A percentile compares a stretch with the other conserved stretches of the same genome.
Conservation (phyloP, 1,140 invertebrate species). For the Tribolium madens region DNA sequence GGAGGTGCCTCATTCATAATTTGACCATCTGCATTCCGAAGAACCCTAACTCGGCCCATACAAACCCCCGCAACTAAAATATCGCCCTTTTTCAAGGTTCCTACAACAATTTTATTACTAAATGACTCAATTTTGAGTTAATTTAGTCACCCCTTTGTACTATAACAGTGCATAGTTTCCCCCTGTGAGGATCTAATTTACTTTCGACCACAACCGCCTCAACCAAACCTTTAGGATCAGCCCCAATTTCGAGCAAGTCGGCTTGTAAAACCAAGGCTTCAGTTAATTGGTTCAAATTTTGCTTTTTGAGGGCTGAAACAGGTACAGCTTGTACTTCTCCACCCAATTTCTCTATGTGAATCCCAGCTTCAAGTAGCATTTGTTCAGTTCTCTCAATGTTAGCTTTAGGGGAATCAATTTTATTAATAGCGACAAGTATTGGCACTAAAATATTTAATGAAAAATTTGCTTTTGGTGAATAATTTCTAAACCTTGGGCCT, state of each 20-base stretch:
- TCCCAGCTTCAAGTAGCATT: slow-evolving; percentile 80
- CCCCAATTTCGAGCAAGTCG: slow-evolving; percentile 88
- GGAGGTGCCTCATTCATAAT: slow-evolving; percentile 78
- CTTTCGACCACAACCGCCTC: slow-evolving; percentile 95
- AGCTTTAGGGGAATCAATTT: slow-evolving; percentile 93
- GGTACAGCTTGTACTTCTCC: slow-evolving; percentile 93
- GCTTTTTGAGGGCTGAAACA: slow-evolving; percentile 90
- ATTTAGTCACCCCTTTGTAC: slow-evolving; percentile 78
- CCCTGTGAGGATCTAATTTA: slow-evolving; percentile 77
- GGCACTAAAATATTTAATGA: slow-evolving; percentile 78
- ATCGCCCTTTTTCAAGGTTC: slow-evolving; percentile 86
- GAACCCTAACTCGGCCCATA: slow-evolving; percentile 87
- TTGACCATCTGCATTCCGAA: slow-evolving; percentile 85
- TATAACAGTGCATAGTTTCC: slow-evolving; percentile 89
- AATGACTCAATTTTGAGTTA: background rate
- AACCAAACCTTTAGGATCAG: slow-evolving; percentile 84
- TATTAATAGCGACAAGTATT: slow-evolving; percentile 98
- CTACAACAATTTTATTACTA: slow-evolving; percentile 34
- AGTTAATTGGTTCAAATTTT: slow-evolving; percentile 82
- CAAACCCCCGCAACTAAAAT: slow-evolving; percentile 86
- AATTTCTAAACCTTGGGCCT: slow-evolving; percentile 73
- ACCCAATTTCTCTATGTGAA: slow-evolving; percentile 89
- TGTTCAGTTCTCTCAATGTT: slow-evolving; percentile 83
- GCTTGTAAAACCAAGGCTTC: slow-evolving; percentile 90
- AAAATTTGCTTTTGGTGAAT: slow-evolving; percentile 42